phyloP scores from a whole-genome alignment of 2,888 invertebrate species.

The Drosophila formosana region DNA sequence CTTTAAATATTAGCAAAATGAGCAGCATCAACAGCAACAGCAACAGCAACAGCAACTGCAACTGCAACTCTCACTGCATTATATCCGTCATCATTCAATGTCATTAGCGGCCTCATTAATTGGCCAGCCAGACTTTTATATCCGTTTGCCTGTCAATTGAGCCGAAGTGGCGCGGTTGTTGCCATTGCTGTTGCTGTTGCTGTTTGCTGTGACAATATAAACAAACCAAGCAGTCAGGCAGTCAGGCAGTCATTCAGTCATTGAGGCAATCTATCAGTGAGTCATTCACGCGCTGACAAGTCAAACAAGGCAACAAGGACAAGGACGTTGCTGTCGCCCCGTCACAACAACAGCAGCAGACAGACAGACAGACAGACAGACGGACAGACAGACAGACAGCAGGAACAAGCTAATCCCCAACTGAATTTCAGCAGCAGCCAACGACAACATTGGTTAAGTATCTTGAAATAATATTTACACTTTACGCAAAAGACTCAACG shows the following conservation, averaged over 20 bases:
- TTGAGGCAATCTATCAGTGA: conserved; percentile 70
- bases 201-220: conserved; percentile 56
- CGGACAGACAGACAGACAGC: conserved; percentile 2
- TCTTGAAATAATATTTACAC: conserved; percentile 79
- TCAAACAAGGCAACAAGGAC: conserved; percentile 65
- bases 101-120: conserved; percentile 72
- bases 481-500: conserved; percentile 69
- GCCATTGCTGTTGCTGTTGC: conserved; percentile 5
- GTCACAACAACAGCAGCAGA: conserved; percentile 20
- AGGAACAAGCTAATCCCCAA: conserved; percentile 67
- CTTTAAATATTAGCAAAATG: conserved; percentile 42
- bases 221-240: conserved; percentile 48
- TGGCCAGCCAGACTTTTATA: conserved; percentile 69
- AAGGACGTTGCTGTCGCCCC: conserved; percentile 50
- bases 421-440: conserved; percentile 55
- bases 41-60: conserved; percentile 10
- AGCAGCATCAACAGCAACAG: conserved; percentile 33
- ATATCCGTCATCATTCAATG: conserved; percentile 58
- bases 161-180: conserved; percentile 20
- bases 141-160: conserved; percentile 52
- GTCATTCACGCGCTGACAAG: conserved; percentile 74
- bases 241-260: conserved; percentile 46
- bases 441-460: conserved; percentile 74
- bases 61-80: conserved; percentile 17
- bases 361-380: conserved; percentile 14